Evolutionary conservation across 2,113 vertebrate genomes (phyloP).

Genomic region (Neolamprologus kungweensis): DNA sequence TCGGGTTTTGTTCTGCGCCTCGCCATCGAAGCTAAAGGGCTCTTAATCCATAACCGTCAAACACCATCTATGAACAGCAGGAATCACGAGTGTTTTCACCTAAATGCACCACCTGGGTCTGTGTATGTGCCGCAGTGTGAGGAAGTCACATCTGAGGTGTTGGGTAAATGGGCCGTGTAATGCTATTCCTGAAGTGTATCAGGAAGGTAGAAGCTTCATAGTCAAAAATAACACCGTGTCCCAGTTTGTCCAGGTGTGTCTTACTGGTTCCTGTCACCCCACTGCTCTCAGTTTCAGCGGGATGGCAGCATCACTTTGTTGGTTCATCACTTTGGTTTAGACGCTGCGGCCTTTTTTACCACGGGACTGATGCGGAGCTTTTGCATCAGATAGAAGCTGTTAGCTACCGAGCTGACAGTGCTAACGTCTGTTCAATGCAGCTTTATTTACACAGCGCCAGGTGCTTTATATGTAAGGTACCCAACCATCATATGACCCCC

Average conservation of each 20-base stretch:
- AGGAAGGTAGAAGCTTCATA: background rate
- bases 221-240: slow-evolving; percentile 36
- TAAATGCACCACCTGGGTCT: background rate
- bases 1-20: background rate
- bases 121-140: background rate
- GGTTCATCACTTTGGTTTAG: background rate
- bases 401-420: background rate
- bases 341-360: background rate
- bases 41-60: background rate
- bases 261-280: background rate
- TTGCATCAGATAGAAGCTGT: background rate
- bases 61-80: background rate
- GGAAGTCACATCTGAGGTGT: background rate
- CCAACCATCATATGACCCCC: rapidly evolving
- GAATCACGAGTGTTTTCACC: background rate
- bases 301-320: background rate
- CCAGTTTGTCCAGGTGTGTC: slow-evolving; percentile 33
- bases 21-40: background rate
- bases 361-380: background rate
- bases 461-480: background rate
- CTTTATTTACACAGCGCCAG: background rate
- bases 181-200: slow-evolving; percentile 40
- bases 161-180: slow-evolving; percentile 25
- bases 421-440: background rate
- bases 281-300: background rate